phyloP scores from a whole-genome alignment of 1,140 invertebrate genomes.

The Tetramorium alpestre region DNA sequence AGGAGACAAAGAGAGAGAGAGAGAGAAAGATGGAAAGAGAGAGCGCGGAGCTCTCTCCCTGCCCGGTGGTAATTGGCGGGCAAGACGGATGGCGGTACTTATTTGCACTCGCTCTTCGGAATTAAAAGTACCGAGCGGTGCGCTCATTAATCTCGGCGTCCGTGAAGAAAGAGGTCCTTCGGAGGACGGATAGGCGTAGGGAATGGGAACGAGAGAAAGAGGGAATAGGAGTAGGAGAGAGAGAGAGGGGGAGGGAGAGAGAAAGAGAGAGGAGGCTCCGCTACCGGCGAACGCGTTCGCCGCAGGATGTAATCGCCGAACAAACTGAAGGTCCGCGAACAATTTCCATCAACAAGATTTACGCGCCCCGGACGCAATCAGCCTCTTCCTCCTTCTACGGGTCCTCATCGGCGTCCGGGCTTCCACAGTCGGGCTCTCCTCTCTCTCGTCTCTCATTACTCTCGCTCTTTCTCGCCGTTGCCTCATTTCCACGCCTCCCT shows the following conservation, averaged over 20 bases:
- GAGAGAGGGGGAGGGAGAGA: not conserved
- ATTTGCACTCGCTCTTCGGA: constrained; percentile 83
- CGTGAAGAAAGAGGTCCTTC: constrained; percentile 71
- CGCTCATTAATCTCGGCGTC: constrained; percentile 79
- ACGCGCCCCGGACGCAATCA: constrained; percentile 80
- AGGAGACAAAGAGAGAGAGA: constrained; percentile 24
- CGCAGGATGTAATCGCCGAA: constrained; percentile 81
- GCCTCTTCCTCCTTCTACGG: constrained; percentile 68
- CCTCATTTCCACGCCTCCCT: constrained; percentile 46
- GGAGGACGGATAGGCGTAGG: constrained; percentile 50
- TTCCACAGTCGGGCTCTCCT: constrained; percentile 28
- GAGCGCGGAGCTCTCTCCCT: constrained; percentile 25
- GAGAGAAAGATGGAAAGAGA: not conserved
- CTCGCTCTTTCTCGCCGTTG: constrained; percentile 45
- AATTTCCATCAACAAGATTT: constrained; percentile 83
- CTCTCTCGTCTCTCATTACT: constrained; percentile 55
- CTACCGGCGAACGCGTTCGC: constrained; percentile 81
- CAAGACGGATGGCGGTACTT: constrained; percentile 84
- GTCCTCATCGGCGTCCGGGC: constrained; percentile 54
- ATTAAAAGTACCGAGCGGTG: constrained; percentile 84
- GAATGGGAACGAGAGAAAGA: constrained; percentile 67
- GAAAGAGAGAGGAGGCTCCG: constrained; percentile 52
- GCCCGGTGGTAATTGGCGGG: constrained; percentile 82
- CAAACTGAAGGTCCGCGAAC: constrained; percentile 80
- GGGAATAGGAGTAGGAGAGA: constrained; percentile 65